These are phyloP conservation scores for Discoglossus pictus DNA, from an alignment of 2,797 vertebrate genomes.

Conservation along the genomic window DNA sequence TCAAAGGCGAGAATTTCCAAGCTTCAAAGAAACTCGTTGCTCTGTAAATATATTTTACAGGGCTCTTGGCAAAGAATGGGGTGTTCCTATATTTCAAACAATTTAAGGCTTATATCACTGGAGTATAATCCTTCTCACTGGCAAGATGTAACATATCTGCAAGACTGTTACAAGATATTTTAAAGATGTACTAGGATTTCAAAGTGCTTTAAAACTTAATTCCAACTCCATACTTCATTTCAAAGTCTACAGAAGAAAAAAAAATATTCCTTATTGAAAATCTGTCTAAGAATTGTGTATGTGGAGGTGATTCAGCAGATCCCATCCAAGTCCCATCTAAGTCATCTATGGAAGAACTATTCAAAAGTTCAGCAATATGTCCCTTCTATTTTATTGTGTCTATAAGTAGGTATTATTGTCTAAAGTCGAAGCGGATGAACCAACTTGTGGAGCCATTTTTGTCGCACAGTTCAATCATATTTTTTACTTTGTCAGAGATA, in stretches of 20 bases:
- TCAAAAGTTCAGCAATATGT: neutral
- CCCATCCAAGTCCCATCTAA: too few relatives aligned
- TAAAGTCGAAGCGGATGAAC: too few relatives aligned
- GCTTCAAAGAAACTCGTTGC: slow-evolving; percentile 72
- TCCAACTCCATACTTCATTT: slow-evolving; percentile 21
- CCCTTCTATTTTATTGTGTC: neutral
- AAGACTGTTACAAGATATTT: slow-evolving; percentile 42
- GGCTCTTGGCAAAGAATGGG: slow-evolving; percentile 52
- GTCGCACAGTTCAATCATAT: too few relatives aligned
- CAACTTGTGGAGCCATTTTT: too few relatives aligned
- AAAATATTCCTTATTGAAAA: slow-evolving; percentile 28
- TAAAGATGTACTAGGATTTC: slow-evolving; percentile 44
- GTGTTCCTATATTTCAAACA: slow-evolving; percentile 56
- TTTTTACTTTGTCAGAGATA: too few relatives aligned
- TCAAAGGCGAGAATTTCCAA: slow-evolving; percentile 65
- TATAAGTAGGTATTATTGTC: too few relatives aligned
- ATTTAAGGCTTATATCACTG: slow-evolving; percentile 45
- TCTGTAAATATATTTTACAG: slow-evolving; percentile 65
- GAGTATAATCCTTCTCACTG: slow-evolving; percentile 36
- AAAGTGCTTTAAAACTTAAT: slow-evolving; percentile 21
- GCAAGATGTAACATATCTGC: slow-evolving; percentile 39
- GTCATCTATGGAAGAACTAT: neutral
- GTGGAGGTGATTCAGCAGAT: slow-evolving; percentile 6
- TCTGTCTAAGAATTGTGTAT: slow-evolving; percentile 11
- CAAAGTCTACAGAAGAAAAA: slow-evolving; percentile 11